Base-by-base conservation (phyloP, 2,113 vertebrate genomes). In the Corythornis cristatus region DNA sequence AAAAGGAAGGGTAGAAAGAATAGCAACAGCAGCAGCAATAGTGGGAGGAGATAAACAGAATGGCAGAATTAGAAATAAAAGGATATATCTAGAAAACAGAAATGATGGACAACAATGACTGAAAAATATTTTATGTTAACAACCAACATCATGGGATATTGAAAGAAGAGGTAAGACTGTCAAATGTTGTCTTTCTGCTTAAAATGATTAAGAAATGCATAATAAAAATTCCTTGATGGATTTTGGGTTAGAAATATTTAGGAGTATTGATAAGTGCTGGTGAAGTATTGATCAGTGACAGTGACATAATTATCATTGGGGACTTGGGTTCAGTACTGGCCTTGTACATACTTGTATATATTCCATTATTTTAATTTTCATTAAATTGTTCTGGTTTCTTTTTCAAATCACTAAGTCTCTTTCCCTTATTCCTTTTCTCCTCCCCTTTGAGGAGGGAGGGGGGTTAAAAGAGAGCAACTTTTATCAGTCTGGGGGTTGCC, bases 1-100 rank as follows among this genome's bases (percentile, higher is more conserved):
- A 83, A 83, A 88, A 89, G 31, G 83, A 95, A 80, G 46, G 15
- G n/a, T 8, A 86, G 56, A 80, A 80, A 94, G 80, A 90, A 84
- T 29, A 93, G 57, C 40, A 86, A 56, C 46, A 61, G 58, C 78
- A 83, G 62, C 71, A 82, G 78, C 46, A 75, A 71, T 43, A 81
- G 29, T 73, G 22, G 48, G 51, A 81, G 45, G 15, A 65, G 48
- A 75, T 54, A 89, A 82, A 88, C 60, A 74, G 72, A 53, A 56
- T 3, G 7, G 45, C 74, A 76, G 58, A 42, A 29, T 28, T 4
- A 70, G 72, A 68, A 88, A 90, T 82, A 72, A 90, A 66, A 78
- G 22, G 33, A 77, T 90, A 20, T 7, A 61, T 33, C 67, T 65
- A 86, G 33, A 91, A 86, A 91, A 76, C 45, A 88, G 12, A 73